Evolutionary conservation across 2,888 invertebrate genomes (phyloP).

Genomic region (Tortricodes alternella): DNA sequence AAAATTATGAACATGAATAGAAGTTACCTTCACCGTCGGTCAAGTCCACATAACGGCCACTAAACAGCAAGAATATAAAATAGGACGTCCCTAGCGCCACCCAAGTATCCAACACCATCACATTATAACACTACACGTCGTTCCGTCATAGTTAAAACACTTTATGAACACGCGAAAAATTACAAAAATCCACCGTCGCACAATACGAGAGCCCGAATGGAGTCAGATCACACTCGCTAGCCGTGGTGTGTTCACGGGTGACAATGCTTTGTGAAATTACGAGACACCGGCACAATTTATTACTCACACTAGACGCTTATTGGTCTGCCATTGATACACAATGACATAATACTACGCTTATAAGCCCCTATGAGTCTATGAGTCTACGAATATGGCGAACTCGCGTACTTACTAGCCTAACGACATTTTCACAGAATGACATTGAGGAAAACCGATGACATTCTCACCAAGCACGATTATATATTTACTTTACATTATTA

Average conservation of each 20-base stretch:
- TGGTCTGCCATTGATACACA: too few species aligned
- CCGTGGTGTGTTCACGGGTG: slow-evolving; percentile 57
- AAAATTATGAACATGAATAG: background rate
- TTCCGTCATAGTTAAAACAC: slow-evolving; percentile 11
- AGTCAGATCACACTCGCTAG: slow-evolving; percentile 48
- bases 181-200: too few species aligned
- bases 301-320: too few species aligned
- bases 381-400: too few species aligned
- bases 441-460: too few species aligned
- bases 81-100: slow-evolving; percentile 53
- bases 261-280: slow-evolving; percentile 43
- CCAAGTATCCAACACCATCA: slow-evolving; percentile 68
- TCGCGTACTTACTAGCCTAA: too few species aligned
- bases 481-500: too few species aligned
- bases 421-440: too few species aligned
- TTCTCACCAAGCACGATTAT: too few species aligned
- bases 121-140: slow-evolving; percentile 18
- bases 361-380: too few species aligned
- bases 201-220: slow-evolving; percentile 49
- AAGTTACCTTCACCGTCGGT: slow-evolving; percentile 61
- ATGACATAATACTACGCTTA: too few species aligned
- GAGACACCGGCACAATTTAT: background rate
- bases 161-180: slow-evolving; percentile 24
- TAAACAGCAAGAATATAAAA: slow-evolving; percentile 52
- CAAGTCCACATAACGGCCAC: slow-evolving; percentile 59